These are phyloP conservation scores for Acleris emargana DNA, from an alignment of 2,888 invertebrate genomes.

Conservation along the genomic window DNA sequence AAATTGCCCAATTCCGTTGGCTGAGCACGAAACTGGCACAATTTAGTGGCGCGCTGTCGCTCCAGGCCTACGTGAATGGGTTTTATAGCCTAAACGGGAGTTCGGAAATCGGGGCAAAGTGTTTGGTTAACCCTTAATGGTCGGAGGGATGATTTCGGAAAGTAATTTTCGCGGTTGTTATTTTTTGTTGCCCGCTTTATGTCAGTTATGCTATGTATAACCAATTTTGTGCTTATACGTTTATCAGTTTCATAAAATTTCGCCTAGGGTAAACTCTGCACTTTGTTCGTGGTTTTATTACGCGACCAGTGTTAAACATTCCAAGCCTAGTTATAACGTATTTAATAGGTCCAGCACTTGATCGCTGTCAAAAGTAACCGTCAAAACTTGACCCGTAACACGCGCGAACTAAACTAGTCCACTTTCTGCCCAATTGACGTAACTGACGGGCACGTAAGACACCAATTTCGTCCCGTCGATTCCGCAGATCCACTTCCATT, in stretches of 20 bases:
- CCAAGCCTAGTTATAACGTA: neutral
- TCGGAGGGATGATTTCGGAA: slow-evolving; percentile 32
- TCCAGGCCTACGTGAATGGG: slow-evolving; percentile 45
- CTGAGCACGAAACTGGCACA: slow-evolving; percentile 51
- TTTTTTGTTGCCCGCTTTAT: slow-evolving; percentile 35
- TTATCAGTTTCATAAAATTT: slow-evolving; percentile 13
- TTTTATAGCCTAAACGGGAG: slow-evolving; percentile 51
- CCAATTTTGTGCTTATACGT: slow-evolving; percentile 20
- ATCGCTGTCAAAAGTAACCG: neutral
- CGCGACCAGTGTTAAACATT: neutral
- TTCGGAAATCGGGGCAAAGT: slow-evolving; percentile 51
- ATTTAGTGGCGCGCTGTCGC: slow-evolving; percentile 53
- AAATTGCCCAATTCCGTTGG: slow-evolving; percentile 67
- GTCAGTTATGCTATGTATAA: slow-evolving; percentile 26
- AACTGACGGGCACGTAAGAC: slow-evolving; percentile 57
- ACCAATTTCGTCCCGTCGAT: slow-evolving; percentile 65
- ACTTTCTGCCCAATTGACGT: slow-evolving; percentile 54
- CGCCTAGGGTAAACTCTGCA: neutral
- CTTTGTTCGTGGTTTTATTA: too few species aligned
- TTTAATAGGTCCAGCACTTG: neutral
- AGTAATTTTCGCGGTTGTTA: slow-evolving; percentile 36
- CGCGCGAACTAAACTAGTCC: slow-evolving; percentile 49
- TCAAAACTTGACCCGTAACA: slow-evolving; percentile 38
- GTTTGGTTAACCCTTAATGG: slow-evolving; percentile 39
- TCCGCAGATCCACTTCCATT: slow-evolving; percentile 67